Base-by-base conservation (phyloP, 1,140 invertebrate genomes). In the Apis cerana region DNA sequence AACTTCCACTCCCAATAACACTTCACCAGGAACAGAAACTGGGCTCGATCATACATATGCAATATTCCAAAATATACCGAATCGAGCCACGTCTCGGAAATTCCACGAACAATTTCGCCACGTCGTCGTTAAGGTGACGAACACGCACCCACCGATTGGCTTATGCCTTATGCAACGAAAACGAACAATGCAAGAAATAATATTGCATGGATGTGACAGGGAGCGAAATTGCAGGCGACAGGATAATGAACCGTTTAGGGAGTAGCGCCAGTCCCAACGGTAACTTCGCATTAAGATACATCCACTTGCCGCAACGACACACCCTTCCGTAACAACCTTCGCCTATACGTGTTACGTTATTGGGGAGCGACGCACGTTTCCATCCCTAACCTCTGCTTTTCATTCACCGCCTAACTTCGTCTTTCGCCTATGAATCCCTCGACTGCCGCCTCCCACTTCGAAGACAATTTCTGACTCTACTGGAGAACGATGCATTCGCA, bases 211-310 rank as follows among this genome's bases (percentile, higher is more conserved):
- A 17, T 9, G 23, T 52, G 17, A 33, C n/a, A 17, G 43, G 10
- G 15, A 33, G 13, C 50, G 17, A 52, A 61, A 80, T 64, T 58
- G 70, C 19, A 64, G 27, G 54, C 59, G 70, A 62, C 61, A 48
- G 59, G 50, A 50, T 80, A 80, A 80, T 48, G 78, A 74, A 74
- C 59, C 17, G 48, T 54, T 72, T 10, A 33, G 27, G 10, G 23
- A 62, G n/a, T 17, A 61, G 27, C 11, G 10, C 7, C 10, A 13
- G 27, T 58, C 71, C 10, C 27, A n/a, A 2, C 72, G 23, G 15
- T 69, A 61, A 76, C 72, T 69, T 54, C 50, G 64, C 48, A 54
- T 76, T 69, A 54, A 69, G 72, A 76, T 76, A 82, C 64, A 76
- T 82, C 23, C 80, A 62, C 74, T 69, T 68, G 15, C 65, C 23